Percentiles rank a stretch among this genome's conserved stretches.
Evolutionary conservation across 2,888 invertebrate species (phyloP).

Genomic region (Temnothorax unifasciatus): DNA sequence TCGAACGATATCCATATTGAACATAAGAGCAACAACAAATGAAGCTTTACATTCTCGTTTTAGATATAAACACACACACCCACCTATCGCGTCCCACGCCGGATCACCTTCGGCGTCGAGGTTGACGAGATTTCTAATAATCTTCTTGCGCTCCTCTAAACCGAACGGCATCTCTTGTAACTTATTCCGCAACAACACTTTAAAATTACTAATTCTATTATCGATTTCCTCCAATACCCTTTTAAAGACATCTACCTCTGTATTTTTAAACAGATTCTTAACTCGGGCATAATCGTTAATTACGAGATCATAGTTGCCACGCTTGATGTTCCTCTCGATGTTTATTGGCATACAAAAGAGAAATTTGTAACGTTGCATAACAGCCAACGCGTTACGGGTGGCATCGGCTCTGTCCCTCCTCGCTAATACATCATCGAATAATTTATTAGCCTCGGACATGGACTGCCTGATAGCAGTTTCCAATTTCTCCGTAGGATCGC

Average conservation of each 20-base stretch:
- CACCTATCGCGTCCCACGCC: conserved; percentile 96
- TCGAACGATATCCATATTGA: background rate
- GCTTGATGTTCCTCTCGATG: conserved; percentile 96
- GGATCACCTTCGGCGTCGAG: conserved; percentile 95
- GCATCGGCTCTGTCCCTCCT: conserved; percentile 98
- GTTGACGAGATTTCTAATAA: conserved; percentile 94
- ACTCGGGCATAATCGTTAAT: conserved; percentile 99
- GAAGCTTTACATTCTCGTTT: no score
- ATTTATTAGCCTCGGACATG: conserved; percentile 95
- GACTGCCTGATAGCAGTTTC: conserved; percentile 95
- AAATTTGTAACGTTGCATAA: conserved; percentile 97
- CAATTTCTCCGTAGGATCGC: conserved; percentile 92
- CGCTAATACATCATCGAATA: conserved; percentile 97
- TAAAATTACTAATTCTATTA: conserved; percentile 93
- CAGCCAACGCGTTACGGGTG: conserved; percentile 96
- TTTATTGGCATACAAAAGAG: conserved; percentile 98
- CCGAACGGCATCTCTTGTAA: conserved; percentile 96
- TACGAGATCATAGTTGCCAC: conserved; percentile 98
- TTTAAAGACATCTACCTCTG: conserved; percentile 95
- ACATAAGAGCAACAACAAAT: background rate
- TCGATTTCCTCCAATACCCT: conserved; percentile 97
- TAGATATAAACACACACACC: conserved; percentile 63
- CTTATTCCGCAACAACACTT: conserved; percentile 93
- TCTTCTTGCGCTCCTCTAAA: conserved; percentile 97
- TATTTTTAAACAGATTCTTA: conserved; percentile 97